A percentile compares a stretch with the other conserved stretches of the same genome.
Evolutionary conservation across 1,140 invertebrate genomes (phyloP).

Genomic region (Cotesia glomerata): DNA sequence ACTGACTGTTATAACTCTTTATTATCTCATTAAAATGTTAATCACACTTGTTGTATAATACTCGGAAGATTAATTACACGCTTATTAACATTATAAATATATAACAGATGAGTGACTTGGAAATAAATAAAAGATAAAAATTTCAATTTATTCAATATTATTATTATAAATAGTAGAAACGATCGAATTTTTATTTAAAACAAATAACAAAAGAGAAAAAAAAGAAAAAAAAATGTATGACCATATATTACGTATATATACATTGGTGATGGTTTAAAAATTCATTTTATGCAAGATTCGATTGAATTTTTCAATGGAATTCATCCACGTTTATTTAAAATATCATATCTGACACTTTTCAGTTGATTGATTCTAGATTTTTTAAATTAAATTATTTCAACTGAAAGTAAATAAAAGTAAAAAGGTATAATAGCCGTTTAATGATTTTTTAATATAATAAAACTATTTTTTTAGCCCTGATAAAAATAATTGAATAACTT

Average conservation of each 20-base stretch:
- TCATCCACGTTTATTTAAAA: not conserved
- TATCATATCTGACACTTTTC: not conserved
- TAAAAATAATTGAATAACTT: no score
- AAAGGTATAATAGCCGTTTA: no score
- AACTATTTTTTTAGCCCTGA: no score
- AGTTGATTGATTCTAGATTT: not conserved
- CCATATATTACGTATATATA: not conserved
- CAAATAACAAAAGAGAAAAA: no score
- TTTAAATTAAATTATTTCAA: not conserved
- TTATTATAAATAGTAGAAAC: no score
- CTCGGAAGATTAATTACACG: no score
- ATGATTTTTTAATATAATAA: no score
- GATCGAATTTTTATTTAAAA: no score
- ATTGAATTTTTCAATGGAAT: conserved; percentile 6
- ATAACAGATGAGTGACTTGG: no score
- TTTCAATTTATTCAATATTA: no score
- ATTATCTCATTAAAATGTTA: conserved; percentile 1
- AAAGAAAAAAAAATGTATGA: not conserved
- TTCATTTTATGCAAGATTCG: not conserved
- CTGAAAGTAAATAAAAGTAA: not conserved
- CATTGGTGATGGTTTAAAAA: not conserved
- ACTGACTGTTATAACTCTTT: not conserved
- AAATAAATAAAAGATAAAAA: no score
- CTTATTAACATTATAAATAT: no score
- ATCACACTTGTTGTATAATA: conserved; percentile 1